These are phyloP conservation scores for Steatocranus sp. DNA, from an alignment of 2,797 vertebrate species.

Conservation along the genomic window DNA sequence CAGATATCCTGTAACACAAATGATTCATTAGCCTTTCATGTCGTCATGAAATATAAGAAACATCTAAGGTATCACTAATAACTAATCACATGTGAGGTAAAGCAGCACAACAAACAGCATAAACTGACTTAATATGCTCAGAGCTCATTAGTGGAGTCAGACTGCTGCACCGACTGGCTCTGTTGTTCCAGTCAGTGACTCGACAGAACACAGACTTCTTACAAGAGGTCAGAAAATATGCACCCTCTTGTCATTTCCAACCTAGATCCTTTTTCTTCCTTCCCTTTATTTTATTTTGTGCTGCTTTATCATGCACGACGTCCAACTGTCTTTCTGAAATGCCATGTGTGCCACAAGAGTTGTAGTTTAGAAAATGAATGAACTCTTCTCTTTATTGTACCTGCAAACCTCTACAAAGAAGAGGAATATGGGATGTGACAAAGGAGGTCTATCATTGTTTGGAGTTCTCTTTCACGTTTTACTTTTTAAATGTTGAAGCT, in stretches of 20 bases:
- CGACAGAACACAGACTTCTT: slow-evolving; percentile 1
- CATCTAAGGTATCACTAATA: not conserved
- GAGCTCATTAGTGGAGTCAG: slow-evolving; percentile 27
- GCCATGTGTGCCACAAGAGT: not conserved
- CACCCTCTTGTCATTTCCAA: slow-evolving; percentile 2
- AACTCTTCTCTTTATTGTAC: not conserved
- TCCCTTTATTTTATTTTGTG: not conserved
- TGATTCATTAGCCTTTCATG: slow-evolving; percentile 11
- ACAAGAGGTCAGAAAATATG: slow-evolving; percentile 24
- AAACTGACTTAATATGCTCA: not conserved
- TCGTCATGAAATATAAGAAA: not conserved
- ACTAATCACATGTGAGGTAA: not conserved
- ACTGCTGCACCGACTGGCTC: not conserved
- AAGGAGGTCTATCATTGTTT: not conserved
- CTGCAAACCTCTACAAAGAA: not conserved
- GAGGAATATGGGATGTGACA: not conserved
- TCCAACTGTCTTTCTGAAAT: not conserved
- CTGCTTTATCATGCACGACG: not conserved
- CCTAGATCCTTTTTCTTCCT: not conserved
- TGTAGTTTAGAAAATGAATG: not conserved
- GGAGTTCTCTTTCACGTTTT: not conserved
- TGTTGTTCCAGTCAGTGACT: slow-evolving; percentile 19
- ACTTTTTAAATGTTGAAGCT: not conserved
- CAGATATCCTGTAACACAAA: slow-evolving; percentile 84
- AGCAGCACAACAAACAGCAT: not conserved